Evolutionary conservation across 2,888 invertebrate species (phyloP).

Genomic region (Cheilosia urbana): DNA sequence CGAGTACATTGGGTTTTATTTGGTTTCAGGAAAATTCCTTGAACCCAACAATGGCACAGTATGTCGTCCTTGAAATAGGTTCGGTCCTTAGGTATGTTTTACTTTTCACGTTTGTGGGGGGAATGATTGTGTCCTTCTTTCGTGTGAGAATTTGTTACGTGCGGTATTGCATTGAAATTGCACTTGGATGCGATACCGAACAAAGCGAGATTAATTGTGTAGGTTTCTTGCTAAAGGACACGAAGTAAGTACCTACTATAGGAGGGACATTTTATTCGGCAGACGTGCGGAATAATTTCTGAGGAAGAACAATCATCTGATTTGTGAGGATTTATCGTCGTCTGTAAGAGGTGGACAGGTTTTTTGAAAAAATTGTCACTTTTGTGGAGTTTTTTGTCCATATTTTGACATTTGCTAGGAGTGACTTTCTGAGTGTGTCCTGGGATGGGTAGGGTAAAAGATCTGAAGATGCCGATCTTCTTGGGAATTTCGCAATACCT

Average conservation of each 20-base stretch:
- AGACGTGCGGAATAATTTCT: slow-evolving; percentile 12
- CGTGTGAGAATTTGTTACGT: slow-evolving; percentile 66
- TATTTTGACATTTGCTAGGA: slow-evolving; percentile 47
- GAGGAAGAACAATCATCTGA: not conserved
- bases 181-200: not conserved
- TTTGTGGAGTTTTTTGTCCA: slow-evolving; percentile 14
- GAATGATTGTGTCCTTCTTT: slow-evolving; percentile 34
- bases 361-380: slow-evolving; percentile 42
- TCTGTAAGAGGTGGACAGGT: slow-evolving; percentile 52
- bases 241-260: not conserved
- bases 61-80: slow-evolving; percentile 45
- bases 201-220: slow-evolving; percentile 60
- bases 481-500: not conserved
- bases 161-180: slow-evolving; percentile 53
- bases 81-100: not conserved
- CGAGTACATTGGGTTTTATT: slow-evolving; percentile 1
- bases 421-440: slow-evolving; percentile 49
- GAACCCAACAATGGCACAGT: slow-evolving; percentile 59
- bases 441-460: not conserved
- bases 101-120: slow-evolving; percentile 7
- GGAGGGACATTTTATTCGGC: slow-evolving; percentile 30
- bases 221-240: slow-evolving; percentile 12
- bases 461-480: slow-evolving; percentile 20
- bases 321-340: slow-evolving; percentile 22
- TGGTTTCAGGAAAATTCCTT: slow-evolving; percentile 27